Evolutionary conservation across 2,888 invertebrate species (phyloP).

Genomic region (Parnassius orleans): DNA sequence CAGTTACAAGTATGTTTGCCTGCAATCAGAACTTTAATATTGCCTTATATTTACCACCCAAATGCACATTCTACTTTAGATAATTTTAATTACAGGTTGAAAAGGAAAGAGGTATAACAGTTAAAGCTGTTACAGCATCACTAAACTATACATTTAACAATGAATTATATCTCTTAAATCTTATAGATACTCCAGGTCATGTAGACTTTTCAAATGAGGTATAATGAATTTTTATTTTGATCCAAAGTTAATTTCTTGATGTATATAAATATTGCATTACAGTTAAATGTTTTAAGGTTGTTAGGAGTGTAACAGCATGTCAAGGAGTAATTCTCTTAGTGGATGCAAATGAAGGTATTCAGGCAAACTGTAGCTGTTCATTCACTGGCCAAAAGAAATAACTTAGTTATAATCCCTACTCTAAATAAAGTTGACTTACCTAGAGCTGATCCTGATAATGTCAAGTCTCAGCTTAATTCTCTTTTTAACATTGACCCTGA

Average conservation of each 20-base stretch:
- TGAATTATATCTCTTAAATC: conserved; percentile 90
- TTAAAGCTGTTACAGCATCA: conserved; percentile 98
- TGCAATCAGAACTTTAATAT: neutral
- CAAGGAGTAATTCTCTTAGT: conserved; percentile 97
- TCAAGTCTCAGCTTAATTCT: conserved; percentile 87
- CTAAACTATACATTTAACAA: conserved; percentile 87
- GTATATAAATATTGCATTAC: neutral
- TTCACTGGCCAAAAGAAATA: conserved; percentile 91
- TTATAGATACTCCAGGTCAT: conserved; percentile 99
- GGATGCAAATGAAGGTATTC: conserved; percentile 97
- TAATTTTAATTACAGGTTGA: conserved; percentile 84
- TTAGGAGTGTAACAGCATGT: conserved; percentile 94
- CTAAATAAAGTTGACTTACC: conserved; percentile 98
- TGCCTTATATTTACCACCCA: too few relatives aligned
- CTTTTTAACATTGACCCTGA: conserved; percentile 90
- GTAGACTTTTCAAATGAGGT: conserved; percentile 99
- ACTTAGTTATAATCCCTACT: conserved; percentile 93
- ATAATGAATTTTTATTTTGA: conserved; percentile 5
- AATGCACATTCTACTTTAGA: too few relatives aligned
- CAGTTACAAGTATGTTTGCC: conserved; percentile 81
- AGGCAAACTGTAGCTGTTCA: conserved; percentile 99
- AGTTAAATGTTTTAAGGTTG: conserved; percentile 75
- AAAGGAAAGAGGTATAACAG: conserved; percentile 97
- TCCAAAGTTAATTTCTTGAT: too few relatives aligned
- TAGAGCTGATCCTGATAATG: conserved; percentile 92